Base-by-base conservation (phyloP, 2,113 vertebrate genomes). In the Redunca redunca region DNA sequence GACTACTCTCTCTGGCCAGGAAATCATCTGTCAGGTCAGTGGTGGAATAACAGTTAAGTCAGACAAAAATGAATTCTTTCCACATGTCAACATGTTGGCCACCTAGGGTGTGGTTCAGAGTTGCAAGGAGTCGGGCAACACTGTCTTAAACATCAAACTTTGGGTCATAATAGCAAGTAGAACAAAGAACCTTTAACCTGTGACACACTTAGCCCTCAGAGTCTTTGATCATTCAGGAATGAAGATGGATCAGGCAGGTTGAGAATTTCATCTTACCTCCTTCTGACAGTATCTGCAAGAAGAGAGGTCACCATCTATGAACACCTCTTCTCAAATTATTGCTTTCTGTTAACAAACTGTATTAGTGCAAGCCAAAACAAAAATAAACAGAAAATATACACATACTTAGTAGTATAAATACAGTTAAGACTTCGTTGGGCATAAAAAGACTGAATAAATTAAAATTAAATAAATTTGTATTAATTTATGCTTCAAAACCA, bases 11-110 rank as follows among this genome's bases (percentile, higher is more conserved):
- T 99, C 99, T 23, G 99, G 99, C 96, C 99, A 99, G 98, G 99
- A 99, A 98, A 99, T 99, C 0, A 99, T 99, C 98, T 99, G 99
- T 98, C 99, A 99, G 28, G 99, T 99, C 97, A 99, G 99, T 0
- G 99, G 99, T 19, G 99, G 99, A 30, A 99, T 99, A 99, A 99
- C 99, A 98, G 99, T 99, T 97, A 99, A 99, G 98, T 99, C 99
- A 0, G 99, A 99, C 99, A 98, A 99, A 98, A 99, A 99, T 0
- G 99, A 99, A 98, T 99, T 99, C 13, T 99, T 99, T 92, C 99
- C 99, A 0, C 99, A 99, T 0, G 99, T 99, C 0, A 99, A 99
- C 94, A 99, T 99, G 99, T 98, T 99, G 99, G 99, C 99, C 0
- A 99, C 99, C 19, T 99, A 99, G 98, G 99, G 99, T 0, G 99